Percentiles rank a stretch among this genome's conserved stretches.
Conservation (phyloP, 2,888 invertebrate genomes). For the Tinea semifulvella region DNA sequence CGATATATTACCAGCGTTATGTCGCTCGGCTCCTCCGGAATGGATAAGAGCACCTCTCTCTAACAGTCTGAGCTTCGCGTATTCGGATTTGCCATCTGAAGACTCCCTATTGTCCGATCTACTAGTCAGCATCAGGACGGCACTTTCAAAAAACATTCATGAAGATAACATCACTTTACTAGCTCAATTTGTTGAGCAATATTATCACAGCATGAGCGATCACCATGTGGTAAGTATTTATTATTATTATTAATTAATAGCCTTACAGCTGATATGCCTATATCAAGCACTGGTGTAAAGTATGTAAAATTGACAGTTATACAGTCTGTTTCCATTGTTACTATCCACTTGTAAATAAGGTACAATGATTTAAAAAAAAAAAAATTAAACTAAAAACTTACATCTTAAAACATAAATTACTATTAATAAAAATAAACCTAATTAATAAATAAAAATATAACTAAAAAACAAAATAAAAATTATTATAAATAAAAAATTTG, state of each 20-base stretch:
- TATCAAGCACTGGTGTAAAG: no score
- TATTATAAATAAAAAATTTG: no score
- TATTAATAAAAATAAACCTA: no score
- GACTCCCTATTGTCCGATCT: slow-evolving; percentile 33
- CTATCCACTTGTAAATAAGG: no score
- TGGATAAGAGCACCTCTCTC: slow-evolving; percentile 63
- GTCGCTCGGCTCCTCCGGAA: slow-evolving; percentile 66
- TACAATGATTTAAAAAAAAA: no score
- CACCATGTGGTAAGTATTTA: slow-evolving; percentile 47
- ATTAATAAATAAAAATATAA: no score
- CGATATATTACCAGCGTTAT: slow-evolving; percentile 61
- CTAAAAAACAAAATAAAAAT: no score
- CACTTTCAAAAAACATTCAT: slow-evolving; percentile 54
- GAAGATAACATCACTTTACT: slow-evolving; percentile 67
- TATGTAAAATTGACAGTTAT: no score
- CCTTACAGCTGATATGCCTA: no score
- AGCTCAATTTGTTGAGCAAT: slow-evolving; percentile 53
- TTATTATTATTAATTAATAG: not conserved
- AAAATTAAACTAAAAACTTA: no score
- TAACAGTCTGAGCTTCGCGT: slow-evolving; percentile 47
- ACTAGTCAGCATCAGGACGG: slow-evolving; percentile 33
- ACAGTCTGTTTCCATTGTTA: no score
- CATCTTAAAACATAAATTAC: no score
- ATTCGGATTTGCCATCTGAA: slow-evolving; percentile 24
- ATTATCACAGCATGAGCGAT: slow-evolving; percentile 46